These are phyloP conservation scores for Eubucco bourcierii DNA, from an alignment of 2,113 vertebrate genomes.

Conservation along the genomic window DNA sequence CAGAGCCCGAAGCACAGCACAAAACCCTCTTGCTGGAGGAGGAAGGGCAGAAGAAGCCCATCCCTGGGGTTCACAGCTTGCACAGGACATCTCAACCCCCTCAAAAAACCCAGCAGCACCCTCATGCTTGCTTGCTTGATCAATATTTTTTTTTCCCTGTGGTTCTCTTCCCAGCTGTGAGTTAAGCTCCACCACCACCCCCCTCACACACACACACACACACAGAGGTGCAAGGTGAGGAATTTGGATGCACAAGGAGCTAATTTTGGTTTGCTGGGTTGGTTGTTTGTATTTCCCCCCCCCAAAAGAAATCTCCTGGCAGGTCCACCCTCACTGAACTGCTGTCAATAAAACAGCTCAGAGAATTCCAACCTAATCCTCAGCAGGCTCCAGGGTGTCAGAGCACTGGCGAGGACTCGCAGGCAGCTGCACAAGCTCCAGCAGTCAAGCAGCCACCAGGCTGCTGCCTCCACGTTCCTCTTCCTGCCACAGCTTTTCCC, in stretches of 20 bases:
- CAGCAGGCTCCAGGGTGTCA: neutral
- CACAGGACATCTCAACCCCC: neutral
- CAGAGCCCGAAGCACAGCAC: neutral
- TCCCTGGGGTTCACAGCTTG: accelerated
- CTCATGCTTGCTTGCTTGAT: neutral
- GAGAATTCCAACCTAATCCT: neutral
- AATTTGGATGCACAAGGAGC: no score
- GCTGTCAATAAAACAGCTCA: neutral
- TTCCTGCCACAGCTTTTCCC: neutral
- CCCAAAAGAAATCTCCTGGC: neutral
- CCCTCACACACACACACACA: no score
- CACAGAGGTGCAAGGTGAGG: neutral
- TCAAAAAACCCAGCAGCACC: neutral
- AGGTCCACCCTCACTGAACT: neutral
- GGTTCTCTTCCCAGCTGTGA: accelerated
- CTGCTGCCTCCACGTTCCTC: neutral
- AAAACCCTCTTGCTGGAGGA: neutral
- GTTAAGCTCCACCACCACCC: neutral
- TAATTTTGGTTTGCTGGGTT: no score
- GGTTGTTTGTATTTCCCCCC: neutral
- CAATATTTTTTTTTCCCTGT: neutral
- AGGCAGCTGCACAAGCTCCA: neutral
- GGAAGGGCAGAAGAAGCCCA: neutral
- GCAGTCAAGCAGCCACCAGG: neutral
- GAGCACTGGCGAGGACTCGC: neutral